Evolutionary conservation across 2,797 vertebrate species (phyloP), one percentile per base, ranked within the genome.

Genomic region (Hozukius guyotensis): DNA sequence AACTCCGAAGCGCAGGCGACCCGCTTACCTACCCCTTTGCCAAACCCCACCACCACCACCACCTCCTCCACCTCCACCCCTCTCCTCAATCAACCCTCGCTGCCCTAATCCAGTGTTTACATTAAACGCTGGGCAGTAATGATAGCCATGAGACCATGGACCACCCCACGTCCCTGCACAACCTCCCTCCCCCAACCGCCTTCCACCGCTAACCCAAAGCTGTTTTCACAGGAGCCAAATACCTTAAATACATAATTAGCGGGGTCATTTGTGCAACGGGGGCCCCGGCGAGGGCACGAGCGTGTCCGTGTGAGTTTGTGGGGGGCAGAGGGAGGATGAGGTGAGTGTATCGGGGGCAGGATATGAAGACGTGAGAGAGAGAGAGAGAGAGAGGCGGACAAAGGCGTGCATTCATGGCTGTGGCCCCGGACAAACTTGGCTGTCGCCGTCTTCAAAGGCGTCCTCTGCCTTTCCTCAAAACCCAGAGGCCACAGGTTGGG

Each of bases 221-320:
- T 94, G 93, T 94, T 95, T 95, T 95, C 92, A 93, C 94, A 92
- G 90, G 87, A 95, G 94, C 93, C 91, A 94, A 96, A 96, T 92
- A 94, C 95, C 93, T 93, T 95, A 95, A 95, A 95, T 93, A 94
- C 93, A 94, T 95, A 95, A 96, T 96, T 95, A 95, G 94, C 69
- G 31, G 89, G 93, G 94, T 95, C 92, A 94, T 95, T 95, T 94
- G 90, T 92, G 86, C 83, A 69, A 87, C 36, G 63, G 86, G 92
- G 93, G 88, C 87, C 89, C 90, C 80, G 22, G 65, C 61, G 36
- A 92, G 90, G 87, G 74, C 87, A 87, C 87, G 88, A 92, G 88
- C 62, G 31, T 87, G 87, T 87, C 83, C 72, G 74, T 85, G 87
- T 89, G 82, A 90, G 90, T 81, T 86, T 89, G 89, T 32, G 73